phyloP scores from a whole-genome alignment of 2,797 vertebrate species.

The Capromys pilorides region DNA sequence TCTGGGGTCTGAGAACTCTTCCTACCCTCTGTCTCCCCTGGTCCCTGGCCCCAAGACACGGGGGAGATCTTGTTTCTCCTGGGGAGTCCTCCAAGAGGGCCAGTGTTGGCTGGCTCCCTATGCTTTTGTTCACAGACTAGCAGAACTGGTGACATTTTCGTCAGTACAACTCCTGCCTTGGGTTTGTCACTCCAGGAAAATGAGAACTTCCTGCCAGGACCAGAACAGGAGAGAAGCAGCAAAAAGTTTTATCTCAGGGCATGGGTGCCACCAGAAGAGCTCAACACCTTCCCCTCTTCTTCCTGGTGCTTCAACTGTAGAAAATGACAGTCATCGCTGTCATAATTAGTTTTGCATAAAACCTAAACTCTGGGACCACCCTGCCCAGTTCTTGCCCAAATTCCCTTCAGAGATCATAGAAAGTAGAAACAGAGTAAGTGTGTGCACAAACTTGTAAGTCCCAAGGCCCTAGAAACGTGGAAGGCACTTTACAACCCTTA shows the following conservation, averaged over 20 bases:
- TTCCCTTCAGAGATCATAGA: not conserved
- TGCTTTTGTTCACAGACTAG: not conserved
- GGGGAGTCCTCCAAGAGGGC: not conserved
- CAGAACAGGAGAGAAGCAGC: not conserved
- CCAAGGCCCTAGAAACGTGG: not conserved
- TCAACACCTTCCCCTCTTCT: accelerated
- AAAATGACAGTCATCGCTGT: not conserved
- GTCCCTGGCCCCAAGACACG: not conserved
- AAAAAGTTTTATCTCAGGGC: not conserved
- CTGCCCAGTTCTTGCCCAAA: not conserved
- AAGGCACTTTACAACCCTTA: not conserved
- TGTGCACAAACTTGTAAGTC: not conserved
- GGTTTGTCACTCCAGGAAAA: slow-evolving; percentile 59
- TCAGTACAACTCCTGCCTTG: slow-evolving; percentile 42
- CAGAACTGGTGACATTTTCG: not conserved
- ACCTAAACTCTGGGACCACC: not conserved
- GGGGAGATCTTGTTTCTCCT: not conserved
- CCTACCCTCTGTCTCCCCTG: not conserved
- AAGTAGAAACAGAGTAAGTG: not conserved
- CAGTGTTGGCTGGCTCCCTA: not conserved
- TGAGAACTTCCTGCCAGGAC: slow-evolving; percentile 51
- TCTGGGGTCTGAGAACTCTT: not conserved
- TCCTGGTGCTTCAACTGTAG: not conserved
- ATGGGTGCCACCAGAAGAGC: not conserved
- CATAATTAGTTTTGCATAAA: not conserved